Evolutionary conservation across 30 jellyfish, hydroid and myxozoan species (phyloP), one percentile per base, ranked within the genome.

Genomic region (Aurelia sp.): DNA sequence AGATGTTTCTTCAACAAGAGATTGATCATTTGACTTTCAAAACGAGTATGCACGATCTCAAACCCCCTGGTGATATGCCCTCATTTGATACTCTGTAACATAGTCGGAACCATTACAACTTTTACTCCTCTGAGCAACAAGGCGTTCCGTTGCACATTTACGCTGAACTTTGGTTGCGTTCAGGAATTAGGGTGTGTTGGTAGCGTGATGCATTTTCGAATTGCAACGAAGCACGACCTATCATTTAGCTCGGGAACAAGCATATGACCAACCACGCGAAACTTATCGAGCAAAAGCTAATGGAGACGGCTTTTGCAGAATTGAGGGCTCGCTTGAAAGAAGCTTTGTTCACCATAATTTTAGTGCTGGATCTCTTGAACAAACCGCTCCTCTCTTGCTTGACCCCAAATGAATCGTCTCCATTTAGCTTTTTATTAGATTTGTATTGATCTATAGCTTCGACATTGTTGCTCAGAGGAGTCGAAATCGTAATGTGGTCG

Each of bases 261-360:
- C 82, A 71, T 50, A 48, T 3, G 74, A 73, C 20, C 66, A 73
- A 73, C 93, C 93, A 84, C 93, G 86, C 93, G 84, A 84, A 84
- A 61, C 66, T 3, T 41, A 84, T 47, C 82, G 57, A 61, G 74
- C 82, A 59, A 40, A 62, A 13, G 65, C 67, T 66, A 22, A 73
- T 13, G 41, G 82, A 69, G 31, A 63, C 23, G n/a, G 74, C 82
- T 53, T 40, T 84, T 55, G 85, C 78, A 47, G 87, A 63, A 30
- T 62, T 60, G 31, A 53, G 74, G 62, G 35, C 55, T 47, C 37
- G 35, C 30, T 48, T 11, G 33, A 18, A 72, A 50, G 44, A 18
- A 35, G 76, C 82, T 57, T 84, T 61, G 82, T 62, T 18, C 79
- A 48, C 70, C 44, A 12, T 40, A n/a, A 52, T 53, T 71, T 82